phyloP scores from a whole-genome alignment of 1,140 invertebrate species.

The Aleiodes sp. region DNA sequence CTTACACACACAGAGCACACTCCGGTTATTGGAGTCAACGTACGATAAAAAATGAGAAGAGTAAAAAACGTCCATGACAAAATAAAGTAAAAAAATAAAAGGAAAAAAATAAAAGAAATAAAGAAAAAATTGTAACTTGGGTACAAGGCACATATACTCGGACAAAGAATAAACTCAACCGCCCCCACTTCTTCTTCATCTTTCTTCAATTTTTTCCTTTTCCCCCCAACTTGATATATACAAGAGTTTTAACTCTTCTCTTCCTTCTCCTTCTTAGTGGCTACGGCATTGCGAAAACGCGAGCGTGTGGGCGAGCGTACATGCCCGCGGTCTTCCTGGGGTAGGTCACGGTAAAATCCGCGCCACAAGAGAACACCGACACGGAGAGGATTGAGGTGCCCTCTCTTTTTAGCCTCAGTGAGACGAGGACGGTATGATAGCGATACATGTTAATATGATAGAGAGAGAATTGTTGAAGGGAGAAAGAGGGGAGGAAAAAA shows the following conservation, averaged over 20 bases:
- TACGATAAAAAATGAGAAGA: conserved; percentile 36
- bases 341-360: conserved; percentile 35
- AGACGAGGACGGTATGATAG: not conserved
- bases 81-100: not conserved
- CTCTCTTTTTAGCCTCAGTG: not conserved
- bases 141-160: conserved; percentile 21
- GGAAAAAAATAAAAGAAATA: not conserved
- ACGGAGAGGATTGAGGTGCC: too few relatives aligned
- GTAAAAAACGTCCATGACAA: not conserved
- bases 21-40: conserved; percentile 33
- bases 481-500: not conserved
- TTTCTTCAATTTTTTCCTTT: conserved; percentile 17
- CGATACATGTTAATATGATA: not conserved
- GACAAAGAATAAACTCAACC: conserved; percentile 27
- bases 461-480: not conserved
- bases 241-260: conserved; percentile 13
- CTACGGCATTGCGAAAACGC: conserved; percentile 14
- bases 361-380: conserved; percentile 1
- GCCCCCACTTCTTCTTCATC: conserved; percentile 1
- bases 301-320: conserved; percentile 33
- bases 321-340: conserved; percentile 34
- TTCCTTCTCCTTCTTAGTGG: not conserved
- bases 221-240: not conserved
- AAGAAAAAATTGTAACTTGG: conserved; percentile 19
- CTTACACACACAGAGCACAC: conserved; percentile 4